Evolutionary conservation across 2,888 invertebrate species (phyloP), one percentile per base, ranked within the genome.

Genomic region (Dasysyrphus tricinctus): DNA sequence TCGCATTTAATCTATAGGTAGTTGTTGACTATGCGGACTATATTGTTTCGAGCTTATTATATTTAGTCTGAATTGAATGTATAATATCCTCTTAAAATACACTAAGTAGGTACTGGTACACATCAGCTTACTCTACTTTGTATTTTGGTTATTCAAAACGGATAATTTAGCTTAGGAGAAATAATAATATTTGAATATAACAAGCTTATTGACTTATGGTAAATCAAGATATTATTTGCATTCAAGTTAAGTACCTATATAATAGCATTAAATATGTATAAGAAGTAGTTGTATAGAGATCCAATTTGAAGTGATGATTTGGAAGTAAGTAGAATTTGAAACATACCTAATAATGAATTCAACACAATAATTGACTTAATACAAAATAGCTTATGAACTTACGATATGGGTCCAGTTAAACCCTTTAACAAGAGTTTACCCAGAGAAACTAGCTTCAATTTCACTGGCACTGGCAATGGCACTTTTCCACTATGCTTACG

Each of bases 191-290:
- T 56, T 32, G 32, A 32, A 56, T 8, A n/a, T n/a, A 57, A 57
- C 1, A 16, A 11, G 57, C 34, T 57, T 57, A 57, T 57, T 57
- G 57, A 57, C 57, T 57, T 57, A n/a, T 57, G 16, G 34, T 16
- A 37, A 56, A 34, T 16, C n/a, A 34, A 56, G 56, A 11, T 3
- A 24, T 24, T 24, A 24, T 24, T 34, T 9, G 9, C n/a, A 2
- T 56, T 56, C 5, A 2, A 16, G 32, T 1, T 24, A 24, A 24
- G 24, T 24, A 24, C 1, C 24, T 24, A 24, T 24, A 56, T 56
- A 16, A 56, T 16, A 16, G 4, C 57, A 57, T 57, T 34, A 1
- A 37, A 34, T 24, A 24, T 24, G 24, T 24, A n/a, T n/a, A 24
- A 24, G 24, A 5, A 34, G 32, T 57, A 16, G 12, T 37, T 16